These are phyloP conservation scores for Drosophila fulvimacula DNA, from an alignment of 2,888 invertebrate genomes.

Conservation along the genomic window DNA sequence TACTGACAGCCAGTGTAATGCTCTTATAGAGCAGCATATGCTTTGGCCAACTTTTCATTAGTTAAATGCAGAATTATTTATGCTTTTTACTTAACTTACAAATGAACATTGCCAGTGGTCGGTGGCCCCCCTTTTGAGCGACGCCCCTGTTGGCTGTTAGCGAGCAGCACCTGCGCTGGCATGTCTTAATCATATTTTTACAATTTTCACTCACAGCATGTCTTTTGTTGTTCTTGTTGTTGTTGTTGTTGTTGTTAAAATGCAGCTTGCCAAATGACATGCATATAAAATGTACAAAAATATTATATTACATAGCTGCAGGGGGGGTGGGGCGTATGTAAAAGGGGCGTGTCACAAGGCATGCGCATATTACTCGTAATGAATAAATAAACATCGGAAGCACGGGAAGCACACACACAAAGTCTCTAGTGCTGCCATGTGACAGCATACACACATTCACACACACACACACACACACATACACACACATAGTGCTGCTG, in stretches of 20 bases:
- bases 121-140: neutral
- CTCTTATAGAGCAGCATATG: constrained; percentile 18
- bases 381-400: constrained; percentile 71
- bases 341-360: constrained; percentile 3
- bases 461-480: neutral
- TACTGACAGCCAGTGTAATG: constrained; percentile 7
- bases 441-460: neutral
- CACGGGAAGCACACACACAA: constrained; percentile 16
- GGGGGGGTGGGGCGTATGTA: neutral
- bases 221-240: neutral
- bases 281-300: constrained; percentile 71
- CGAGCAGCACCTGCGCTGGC: constrained; percentile 8
- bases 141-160: neutral
- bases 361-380: constrained; percentile 69
- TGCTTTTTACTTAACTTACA: constrained; percentile 72
- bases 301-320: constrained; percentile 57
- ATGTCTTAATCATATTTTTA: constrained; percentile 44
- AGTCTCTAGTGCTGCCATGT: constrained; percentile 12
- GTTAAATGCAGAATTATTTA: constrained; percentile 59
- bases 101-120: constrained; percentile 4
- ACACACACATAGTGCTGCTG: neutral
- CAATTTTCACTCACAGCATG: neutral
- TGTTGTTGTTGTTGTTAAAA: constrained; percentile 53
- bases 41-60: constrained; percentile 46
- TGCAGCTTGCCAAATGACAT: constrained; percentile 72